A percentile compares a stretch with the other conserved stretches of the same genome.
These are phyloP conservation scores for Galaxias olidus DNA, from an alignment of 2,797 vertebrate genomes.

Conservation along the genomic window DNA sequence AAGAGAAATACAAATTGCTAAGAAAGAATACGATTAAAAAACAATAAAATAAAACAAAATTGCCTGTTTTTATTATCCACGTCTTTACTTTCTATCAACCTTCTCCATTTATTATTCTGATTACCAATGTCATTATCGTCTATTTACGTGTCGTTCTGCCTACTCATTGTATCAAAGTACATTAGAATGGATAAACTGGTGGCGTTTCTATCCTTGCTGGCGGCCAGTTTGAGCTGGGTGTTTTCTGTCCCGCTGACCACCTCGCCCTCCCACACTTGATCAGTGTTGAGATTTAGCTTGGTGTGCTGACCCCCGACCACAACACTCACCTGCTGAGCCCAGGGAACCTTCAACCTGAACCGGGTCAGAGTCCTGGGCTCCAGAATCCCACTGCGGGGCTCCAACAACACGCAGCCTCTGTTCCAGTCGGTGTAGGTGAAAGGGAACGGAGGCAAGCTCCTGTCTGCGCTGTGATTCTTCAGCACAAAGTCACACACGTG, in stretches of 20 bases:
- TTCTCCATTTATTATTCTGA: no score
- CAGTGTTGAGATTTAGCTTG: slow-evolving; percentile 35
- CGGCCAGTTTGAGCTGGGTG: slow-evolving; percentile 47
- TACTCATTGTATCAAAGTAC: slow-evolving; percentile 49
- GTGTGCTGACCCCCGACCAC: slow-evolving; percentile 40
- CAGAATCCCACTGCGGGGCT: slow-evolving; percentile 56
- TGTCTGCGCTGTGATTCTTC: slow-evolving; percentile 22
- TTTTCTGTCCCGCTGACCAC: slow-evolving; percentile 31
- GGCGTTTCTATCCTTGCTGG: slow-evolving; percentile 21
- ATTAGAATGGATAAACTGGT: slow-evolving; percentile 51
- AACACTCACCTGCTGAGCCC: slow-evolving; percentile 39
- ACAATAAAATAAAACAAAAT: no score
- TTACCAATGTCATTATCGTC: no score
- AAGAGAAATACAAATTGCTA: no score
- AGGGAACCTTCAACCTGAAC: slow-evolving; percentile 56
- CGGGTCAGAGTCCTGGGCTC: slow-evolving; percentile 49
- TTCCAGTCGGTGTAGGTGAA: slow-evolving; percentile 43
- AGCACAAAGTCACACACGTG: slow-evolving; percentile 48
- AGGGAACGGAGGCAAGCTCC: slow-evolving; percentile 57
- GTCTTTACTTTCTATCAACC: no score
- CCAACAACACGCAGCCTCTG: slow-evolving; percentile 56
- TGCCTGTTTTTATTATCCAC: no score
- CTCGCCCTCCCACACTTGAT: slow-evolving; percentile 60
- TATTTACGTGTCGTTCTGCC: slow-evolving; percentile 11
- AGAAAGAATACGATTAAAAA: no score